A percentile compares a stretch with the other conserved stretches of the same genome.
phyloP scores from a whole-genome alignment of 2,888 invertebrate species.

The Hanleya hanleyi region DNA sequence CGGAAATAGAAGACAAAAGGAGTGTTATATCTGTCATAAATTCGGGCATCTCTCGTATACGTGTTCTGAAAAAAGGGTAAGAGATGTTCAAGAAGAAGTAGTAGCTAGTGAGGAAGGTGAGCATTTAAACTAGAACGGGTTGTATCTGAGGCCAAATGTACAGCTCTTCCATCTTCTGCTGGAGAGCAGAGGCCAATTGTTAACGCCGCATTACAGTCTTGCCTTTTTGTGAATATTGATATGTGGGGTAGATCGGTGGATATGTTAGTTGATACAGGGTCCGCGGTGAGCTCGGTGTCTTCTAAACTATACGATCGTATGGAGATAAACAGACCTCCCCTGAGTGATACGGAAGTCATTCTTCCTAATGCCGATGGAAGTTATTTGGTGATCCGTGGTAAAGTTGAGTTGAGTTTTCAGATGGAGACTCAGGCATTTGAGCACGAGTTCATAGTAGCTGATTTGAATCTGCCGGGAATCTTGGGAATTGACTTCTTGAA shows the following conservation, averaged over 20 bases:
- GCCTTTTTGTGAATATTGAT: background rate
- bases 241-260: background rate
- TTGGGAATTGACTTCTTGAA: constrained; percentile 33
- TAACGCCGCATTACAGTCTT: background rate
- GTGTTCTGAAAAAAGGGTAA: background rate
- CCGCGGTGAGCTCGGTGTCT: background rate
- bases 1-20: no score
- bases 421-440: constrained; percentile 14
- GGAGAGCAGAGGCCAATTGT: background rate
- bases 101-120: background rate
- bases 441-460: constrained; percentile 32
- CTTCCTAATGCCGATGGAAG: constrained; percentile 20
- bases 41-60: background rate
- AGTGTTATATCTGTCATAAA: background rate
- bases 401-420: constrained; percentile 18
- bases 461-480: constrained; percentile 24
- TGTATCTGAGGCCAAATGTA: background rate
- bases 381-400: constrained; percentile 13
- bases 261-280: background rate
- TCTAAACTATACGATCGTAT: background rate
- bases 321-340: background rate
- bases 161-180: background rate
- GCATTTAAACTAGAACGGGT: background rate
- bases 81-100: background rate
- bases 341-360: background rate